These are phyloP conservation scores for Sepioteuthis lessoniana DNA, from an alignment of 2,888 invertebrate genomes.

Conservation along the genomic window DNA sequence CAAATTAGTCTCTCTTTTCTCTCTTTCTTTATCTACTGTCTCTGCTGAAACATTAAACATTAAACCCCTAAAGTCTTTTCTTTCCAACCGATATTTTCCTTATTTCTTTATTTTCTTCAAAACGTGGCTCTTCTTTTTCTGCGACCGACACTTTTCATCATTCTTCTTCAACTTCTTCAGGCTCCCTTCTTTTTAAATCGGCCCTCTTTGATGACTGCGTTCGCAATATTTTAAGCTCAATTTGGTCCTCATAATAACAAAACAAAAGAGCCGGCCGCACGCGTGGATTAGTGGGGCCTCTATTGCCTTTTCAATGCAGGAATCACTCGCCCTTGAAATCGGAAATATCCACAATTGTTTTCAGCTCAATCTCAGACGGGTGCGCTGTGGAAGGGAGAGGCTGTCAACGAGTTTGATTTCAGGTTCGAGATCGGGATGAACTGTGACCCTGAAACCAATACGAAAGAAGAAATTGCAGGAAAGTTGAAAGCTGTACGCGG, in stretches of 20 bases:
- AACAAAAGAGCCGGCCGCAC: neutral
- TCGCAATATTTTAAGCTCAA: constrained; percentile 1
- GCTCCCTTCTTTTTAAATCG: neutral
- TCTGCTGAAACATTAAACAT: no score
- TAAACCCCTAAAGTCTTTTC: neutral
- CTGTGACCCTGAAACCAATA: constrained; percentile 33
- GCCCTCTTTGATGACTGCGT: constrained; percentile 6
- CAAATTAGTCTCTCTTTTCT: neutral
- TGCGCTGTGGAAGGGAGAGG: neutral
- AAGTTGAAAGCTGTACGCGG: neutral
- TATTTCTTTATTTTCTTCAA: neutral
- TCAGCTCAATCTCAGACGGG: neutral
- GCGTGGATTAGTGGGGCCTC: neutral
- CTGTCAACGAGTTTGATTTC: constrained; percentile 33
- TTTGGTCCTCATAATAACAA: neutral
- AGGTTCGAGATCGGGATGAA: neutral
- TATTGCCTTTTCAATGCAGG: neutral
- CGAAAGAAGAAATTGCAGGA: neutral
- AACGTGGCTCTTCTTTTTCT: neutral
- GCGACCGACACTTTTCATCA: constrained; percentile 13
- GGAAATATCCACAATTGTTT: constrained; percentile 33
- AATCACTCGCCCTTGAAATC: neutral
- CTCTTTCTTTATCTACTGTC: no score
- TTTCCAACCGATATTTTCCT: neutral
- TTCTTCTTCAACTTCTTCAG: neutral